Conservation (phyloP, 2,113 vertebrate species). For the Catharus minimus region DNA sequence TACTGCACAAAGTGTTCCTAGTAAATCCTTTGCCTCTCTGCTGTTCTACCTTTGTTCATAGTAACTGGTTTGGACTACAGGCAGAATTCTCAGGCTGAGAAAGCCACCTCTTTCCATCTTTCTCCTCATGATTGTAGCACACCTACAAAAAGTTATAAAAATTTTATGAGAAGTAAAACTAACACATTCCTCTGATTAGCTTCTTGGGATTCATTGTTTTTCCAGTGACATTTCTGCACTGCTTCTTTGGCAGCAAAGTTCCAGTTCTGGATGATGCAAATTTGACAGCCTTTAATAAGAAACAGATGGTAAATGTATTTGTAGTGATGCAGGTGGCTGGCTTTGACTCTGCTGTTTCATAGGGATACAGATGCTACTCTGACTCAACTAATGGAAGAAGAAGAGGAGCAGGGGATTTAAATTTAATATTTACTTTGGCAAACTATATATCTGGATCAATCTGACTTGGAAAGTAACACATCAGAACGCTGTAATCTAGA, state of each 20-base stretch:
- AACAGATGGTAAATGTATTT: conserved; percentile 26
- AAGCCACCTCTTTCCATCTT: not conserved
- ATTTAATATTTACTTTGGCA: not conserved
- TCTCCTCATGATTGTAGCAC: not conserved
- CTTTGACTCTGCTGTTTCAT: conserved; percentile 1
- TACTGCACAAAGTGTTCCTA: not conserved
- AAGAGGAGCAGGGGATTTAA: not conserved
- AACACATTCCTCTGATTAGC: not conserved
- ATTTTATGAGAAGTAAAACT: not conserved
- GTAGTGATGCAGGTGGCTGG: not conserved
- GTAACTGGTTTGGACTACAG: not conserved
- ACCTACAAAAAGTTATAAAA: not conserved
- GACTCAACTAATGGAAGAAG: not conserved
- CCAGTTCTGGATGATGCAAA: not conserved
- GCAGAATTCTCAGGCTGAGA: not conserved
- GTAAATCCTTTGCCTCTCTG: not conserved
- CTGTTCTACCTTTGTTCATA: not conserved
- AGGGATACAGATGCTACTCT: not conserved
- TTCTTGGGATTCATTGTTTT: conserved; percentile 16
- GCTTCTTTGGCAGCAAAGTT: not conserved
- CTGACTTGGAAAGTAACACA: not conserved
- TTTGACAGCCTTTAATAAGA: conserved; percentile 37
- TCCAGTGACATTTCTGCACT: not conserved
- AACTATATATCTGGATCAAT: not conserved
- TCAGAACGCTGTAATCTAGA: not conserved